Conservation (phyloP, 35 echinoderm and acorn worm genomes). For the Ptychodera flava region DNA sequence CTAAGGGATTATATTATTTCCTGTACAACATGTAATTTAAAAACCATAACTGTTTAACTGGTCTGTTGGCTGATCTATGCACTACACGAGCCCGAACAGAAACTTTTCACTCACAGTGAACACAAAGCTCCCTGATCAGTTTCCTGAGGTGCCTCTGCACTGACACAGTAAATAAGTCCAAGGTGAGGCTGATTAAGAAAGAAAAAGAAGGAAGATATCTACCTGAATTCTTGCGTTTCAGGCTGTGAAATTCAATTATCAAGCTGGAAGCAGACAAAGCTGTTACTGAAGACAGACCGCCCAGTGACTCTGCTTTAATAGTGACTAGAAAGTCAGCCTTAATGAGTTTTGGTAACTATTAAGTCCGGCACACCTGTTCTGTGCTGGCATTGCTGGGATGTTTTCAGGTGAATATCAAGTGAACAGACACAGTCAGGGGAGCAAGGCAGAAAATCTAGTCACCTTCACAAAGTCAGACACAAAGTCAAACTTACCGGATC, state of each 20-base stretch:
- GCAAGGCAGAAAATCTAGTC: not conserved
- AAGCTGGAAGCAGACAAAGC: not conserved
- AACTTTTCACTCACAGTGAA: too few species aligned
- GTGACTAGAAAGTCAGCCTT: not conserved
- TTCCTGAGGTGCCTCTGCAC: too few species aligned
- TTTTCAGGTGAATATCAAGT: not conserved
- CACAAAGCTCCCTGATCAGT: too few species aligned
- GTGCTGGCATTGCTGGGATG: not conserved
- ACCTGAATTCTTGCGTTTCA: not conserved
- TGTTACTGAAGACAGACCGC: not conserved
- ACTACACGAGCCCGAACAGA: too few species aligned
- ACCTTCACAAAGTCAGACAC: not conserved
- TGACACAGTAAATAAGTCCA: too few species aligned
- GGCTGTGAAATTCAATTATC: not conserved
- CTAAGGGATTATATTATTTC: too few species aligned
- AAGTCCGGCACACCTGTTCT: not conserved
- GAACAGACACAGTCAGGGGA: not conserved
- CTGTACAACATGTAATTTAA: too few species aligned
- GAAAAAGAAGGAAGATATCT: not conserved
- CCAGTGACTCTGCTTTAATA: not conserved
- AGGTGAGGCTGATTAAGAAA: too few species aligned
- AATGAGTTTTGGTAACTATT: not conserved
- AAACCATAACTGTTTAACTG: too few species aligned
- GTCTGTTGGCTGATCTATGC: too few species aligned
- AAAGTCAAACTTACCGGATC: not conserved